Evolutionary conservation across 2,113 vertebrate species (phyloP), one percentile per base, ranked within the genome.

Genomic region (Heterotis niloticus): DNA sequence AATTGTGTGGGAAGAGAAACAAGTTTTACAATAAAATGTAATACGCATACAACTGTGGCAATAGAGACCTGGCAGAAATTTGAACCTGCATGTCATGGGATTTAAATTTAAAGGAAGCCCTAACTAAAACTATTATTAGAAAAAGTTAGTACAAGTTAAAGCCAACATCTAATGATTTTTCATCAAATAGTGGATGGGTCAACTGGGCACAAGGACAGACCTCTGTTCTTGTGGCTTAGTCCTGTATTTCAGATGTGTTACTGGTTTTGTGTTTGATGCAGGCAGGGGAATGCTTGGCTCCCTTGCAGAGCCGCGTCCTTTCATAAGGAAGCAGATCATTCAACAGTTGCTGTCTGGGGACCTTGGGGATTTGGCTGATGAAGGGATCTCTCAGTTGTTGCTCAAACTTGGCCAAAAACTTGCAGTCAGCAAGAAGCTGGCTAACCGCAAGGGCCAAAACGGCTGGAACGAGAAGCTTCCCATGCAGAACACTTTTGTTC

Each of bases 291-390:
- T 85, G 82, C 84, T 83, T 24, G 83, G 85, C 69, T 80, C 84
- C 81, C 79, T 75, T 18, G 86, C 86, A 80, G 86, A 86, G 79
- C 77, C 87, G 29, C 86, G 90, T 80, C 85, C 89, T 1, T 62
- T 86, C 64, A 78, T 29, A 65, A 88, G 91, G 82, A 92, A 85
- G 81, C 83, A 34, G 81, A 74, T 92, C 68, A 60, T 93, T 75
- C 88, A 90, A 78, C 87, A 92, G 76, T 85, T 93, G 77, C 83
- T 92, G 82, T 82, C 82, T 17, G 91, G 90, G 0, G 92, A 93
- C 82, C 82, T 92, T 68, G 89, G 90, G 23, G 92, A 93, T 67
- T 83, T 92, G 78, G 88, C 89, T 4, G 92, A 92, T 51, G 90
- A 90, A 34, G 85, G 82, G 57, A 86, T 91, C 24, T 57, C 89